Evolutionary conservation across 2,113 vertebrate genomes (phyloP).

Genomic region (Nestor notabilis): DNA sequence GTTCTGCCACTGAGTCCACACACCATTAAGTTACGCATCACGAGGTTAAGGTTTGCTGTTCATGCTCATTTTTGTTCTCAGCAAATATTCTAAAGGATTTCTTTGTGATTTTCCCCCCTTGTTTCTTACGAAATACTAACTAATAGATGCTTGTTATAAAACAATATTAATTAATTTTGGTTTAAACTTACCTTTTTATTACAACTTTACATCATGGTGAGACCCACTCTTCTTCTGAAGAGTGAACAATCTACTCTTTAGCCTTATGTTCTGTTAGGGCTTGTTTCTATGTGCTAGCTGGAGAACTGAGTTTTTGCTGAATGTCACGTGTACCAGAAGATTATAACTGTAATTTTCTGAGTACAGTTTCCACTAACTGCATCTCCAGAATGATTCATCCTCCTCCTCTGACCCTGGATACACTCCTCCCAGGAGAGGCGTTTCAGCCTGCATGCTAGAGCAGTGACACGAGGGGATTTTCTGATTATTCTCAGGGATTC

Average conservation of each 20-base stretch:
- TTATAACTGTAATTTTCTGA: not conserved
- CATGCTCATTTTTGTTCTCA: not conserved
- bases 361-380: not conserved
- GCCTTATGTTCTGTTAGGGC: not conserved
- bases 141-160: not conserved
- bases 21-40: not conserved
- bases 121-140: not conserved
- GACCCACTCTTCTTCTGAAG: not conserved
- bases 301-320: not conserved
- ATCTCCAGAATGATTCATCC: not conserved
- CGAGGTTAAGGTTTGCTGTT: not conserved
- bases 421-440: not conserved
- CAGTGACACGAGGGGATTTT: conserved; percentile 36
- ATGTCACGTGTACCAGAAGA: not conserved
- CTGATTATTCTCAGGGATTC: conserved; percentile 63
- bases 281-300: not conserved
- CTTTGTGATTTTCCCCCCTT: not conserved
- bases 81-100: not conserved
- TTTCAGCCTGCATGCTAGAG: not conserved
- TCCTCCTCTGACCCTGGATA: not conserved
- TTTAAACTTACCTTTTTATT: not conserved
- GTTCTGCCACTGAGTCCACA: not conserved
- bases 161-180: not conserved
- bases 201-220: not conserved
- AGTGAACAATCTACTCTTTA: not conserved